Percentiles rank a stretch among this genome's conserved stretches.
phyloP scores from a whole-genome alignment of 2,797 vertebrate genomes.

The Columba guinea region DNA sequence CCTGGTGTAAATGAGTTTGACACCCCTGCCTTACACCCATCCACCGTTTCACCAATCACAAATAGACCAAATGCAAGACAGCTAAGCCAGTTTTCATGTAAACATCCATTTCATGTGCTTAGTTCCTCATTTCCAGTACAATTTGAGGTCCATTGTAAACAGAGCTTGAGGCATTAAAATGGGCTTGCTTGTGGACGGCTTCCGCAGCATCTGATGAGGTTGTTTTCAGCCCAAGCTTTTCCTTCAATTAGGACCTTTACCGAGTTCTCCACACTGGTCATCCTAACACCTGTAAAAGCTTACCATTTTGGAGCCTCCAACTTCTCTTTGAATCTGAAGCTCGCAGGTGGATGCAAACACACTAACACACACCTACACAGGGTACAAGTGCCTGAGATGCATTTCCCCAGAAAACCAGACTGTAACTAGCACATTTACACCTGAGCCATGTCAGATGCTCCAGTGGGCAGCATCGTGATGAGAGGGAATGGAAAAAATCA shows the following conservation, averaged over 20 bases:
- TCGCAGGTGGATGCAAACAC: accelerated
- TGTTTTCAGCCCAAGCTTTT: neutral
- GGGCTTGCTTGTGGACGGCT: neutral
- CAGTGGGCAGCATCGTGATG: neutral
- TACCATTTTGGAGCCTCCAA: neutral
- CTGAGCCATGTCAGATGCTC: neutral
- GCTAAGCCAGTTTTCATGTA: neutral
- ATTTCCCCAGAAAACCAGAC: neutral
- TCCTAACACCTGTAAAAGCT: neutral
- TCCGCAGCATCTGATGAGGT: neutral
- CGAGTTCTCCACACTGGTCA: neutral
- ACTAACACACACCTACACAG: accelerated
- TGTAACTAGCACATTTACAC: neutral
- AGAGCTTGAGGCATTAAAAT: neutral
- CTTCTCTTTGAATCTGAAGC: neutral
- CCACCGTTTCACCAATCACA: neutral
- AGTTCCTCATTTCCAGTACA: neutral
- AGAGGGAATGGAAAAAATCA: neutral
- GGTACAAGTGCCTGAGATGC: neutral
- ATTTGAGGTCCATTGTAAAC: neutral
- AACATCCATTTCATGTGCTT: accelerated
- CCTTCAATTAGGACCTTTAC: neutral
- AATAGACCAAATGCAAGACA: neutral
- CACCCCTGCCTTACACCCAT: neutral
- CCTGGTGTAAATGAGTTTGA: no score